Conservation (phyloP, 2,113 vertebrate species). For the Ailuropoda melanoleuca region DNA sequence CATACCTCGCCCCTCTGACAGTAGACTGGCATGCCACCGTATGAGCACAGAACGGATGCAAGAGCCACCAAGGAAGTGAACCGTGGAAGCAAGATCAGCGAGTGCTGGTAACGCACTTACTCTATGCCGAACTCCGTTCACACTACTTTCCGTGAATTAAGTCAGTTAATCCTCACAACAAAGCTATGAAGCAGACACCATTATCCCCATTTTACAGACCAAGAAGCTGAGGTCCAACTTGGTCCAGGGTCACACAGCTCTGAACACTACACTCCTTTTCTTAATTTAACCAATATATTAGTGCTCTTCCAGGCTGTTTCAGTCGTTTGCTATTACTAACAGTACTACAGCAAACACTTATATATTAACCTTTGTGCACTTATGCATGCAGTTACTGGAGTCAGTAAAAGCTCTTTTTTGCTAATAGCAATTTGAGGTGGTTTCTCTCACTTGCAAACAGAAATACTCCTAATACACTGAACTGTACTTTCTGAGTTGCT, state of each 20-base stretch:
- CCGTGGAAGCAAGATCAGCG: not conserved
- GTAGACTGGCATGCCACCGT: not conserved
- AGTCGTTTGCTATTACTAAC: not conserved
- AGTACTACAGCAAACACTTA: not conserved
- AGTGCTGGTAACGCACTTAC: rapidly evolving
- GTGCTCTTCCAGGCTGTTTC: not conserved
- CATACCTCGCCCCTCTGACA: not conserved
- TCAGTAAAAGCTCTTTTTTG: not conserved
- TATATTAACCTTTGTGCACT: not conserved
- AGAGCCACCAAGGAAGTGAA: not conserved
- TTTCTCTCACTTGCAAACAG: not conserved
- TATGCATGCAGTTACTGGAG: not conserved
- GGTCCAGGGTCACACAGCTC: not conserved
- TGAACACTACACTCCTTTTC: not conserved
- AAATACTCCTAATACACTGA: not conserved
- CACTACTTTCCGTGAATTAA: not conserved
- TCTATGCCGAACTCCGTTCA: not conserved
- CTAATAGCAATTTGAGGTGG: not conserved
- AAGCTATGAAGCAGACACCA: not conserved
- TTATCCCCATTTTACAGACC: not conserved
- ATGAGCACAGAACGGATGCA: not conserved
- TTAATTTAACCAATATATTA: not conserved
- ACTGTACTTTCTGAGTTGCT: not conserved
- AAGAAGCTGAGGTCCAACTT: not conserved
- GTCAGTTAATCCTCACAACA: not conserved